Evolutionary conservation across 2,888 invertebrate species (phyloP), one percentile per base, ranked within the genome.

Genomic region (Tubiluchus corallicola): DNA sequence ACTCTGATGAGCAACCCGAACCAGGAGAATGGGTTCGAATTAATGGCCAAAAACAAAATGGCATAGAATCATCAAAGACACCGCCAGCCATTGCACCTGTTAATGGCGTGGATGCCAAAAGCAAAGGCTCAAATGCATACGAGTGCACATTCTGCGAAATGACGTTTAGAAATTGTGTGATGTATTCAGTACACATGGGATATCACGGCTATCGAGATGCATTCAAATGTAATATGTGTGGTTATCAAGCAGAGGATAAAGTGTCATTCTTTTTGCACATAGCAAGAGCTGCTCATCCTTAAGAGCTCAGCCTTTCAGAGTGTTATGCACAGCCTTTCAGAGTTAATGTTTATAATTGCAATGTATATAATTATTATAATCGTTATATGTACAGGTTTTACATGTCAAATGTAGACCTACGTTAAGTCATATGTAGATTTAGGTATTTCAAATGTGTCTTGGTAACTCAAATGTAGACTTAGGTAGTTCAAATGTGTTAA

Each of bases 151-250:
- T 77, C 60, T 96, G 94, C 66, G 81, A 81, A 59, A 87, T 94
- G 44, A 74, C 76, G 2, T 96, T 94, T 63, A 76, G 78, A 18
- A 82, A 88, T 60, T 73, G 78, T 19, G 77, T 85, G 29, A 78
- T 96, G 74, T 87, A 87, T 66, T 79, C 82, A 17, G 82, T 92
- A 61, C 96, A 98, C 66, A 92, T 92, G 88, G 87, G 88, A 49
- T 92, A 84, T 66, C 96, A 96, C 63, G 83, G 83, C 4, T 83
- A 77, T 67, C 75, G 79, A 47, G 79, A 90, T 61, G 92, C 90
- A 0, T 94, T 83, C 67, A 81, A 81, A 62, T 98, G 98, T 68
- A 90, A 88, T 68, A 82, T 83, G 73, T 98, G 98, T 61, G 92
- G 92, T 0, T 76, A 80, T 54, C 70, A 76, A 52, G 80, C 81